phyloP scores from a whole-genome alignment of 1,140 invertebrate species.

The Leptinotarsa lineolata region DNA sequence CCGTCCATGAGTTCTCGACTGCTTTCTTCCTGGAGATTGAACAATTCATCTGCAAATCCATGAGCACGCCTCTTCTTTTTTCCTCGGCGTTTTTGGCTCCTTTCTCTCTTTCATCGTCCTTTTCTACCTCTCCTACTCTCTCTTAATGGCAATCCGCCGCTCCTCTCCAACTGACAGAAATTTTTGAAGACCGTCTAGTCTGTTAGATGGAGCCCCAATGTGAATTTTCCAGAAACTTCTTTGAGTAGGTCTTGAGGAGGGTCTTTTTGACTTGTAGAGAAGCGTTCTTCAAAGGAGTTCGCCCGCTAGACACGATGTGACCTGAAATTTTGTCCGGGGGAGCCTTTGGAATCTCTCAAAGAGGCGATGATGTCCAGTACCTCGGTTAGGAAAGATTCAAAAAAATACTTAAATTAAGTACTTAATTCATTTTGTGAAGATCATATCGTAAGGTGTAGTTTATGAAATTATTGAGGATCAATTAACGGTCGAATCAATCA shows the following conservation, averaged over 20 bases:
- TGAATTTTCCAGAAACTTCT: conserved; percentile 11
- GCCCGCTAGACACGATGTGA: not conserved
- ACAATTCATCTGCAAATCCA: not conserved
- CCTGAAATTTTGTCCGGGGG: not conserved
- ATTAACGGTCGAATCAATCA: too few species aligned
- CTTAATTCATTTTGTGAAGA: too few species aligned
- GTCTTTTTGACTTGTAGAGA: not conserved
- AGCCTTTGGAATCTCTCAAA: not conserved
- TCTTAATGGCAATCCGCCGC: not conserved
- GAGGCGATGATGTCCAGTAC: conserved; percentile 7
- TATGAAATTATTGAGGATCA: too few species aligned
- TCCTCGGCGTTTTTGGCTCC: not conserved
- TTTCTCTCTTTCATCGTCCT: not conserved
- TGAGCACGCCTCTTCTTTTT: not conserved
- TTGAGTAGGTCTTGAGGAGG: not conserved
- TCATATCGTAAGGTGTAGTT: too few species aligned
- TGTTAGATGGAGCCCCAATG: conserved; percentile 2
- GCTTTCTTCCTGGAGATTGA: not conserved
- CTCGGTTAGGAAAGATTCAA: not conserved
- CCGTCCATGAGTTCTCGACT: not conserved
- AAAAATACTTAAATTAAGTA: too few species aligned
- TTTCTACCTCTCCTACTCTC: not conserved
- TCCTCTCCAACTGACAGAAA: not conserved
- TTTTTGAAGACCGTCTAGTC: conserved; percentile 5
- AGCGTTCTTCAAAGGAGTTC: conserved; percentile 8